Base-by-base conservation (phyloP, 2,888 invertebrate species). In the Rhamphomyia laevipes region DNA sequence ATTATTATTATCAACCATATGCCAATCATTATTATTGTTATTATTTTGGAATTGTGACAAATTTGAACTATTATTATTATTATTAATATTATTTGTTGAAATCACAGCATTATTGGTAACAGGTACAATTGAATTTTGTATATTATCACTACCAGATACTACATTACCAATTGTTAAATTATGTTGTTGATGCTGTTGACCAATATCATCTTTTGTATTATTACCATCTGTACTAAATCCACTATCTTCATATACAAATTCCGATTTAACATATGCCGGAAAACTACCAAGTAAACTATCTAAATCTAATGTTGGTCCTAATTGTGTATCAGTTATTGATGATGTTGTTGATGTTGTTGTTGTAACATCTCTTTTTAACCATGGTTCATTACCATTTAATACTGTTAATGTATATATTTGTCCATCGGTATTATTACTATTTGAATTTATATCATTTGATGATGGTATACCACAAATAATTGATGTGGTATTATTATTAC, bases 11-110 rank as follows among this genome's bases (percentile, higher is more conserved):
- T 86, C 81, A 49, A 82, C 81, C 64, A 84, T 76, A 65, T 84
- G 85, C 84, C 86, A 86, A 66, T 87, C 86, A 67, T 87, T 86
- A 67, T 86, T 86, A 64, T 87, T 86, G 67, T 86, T 86, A 64
- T 86, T 86, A 61, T 84, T 81, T 64, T 69, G 68, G 50, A 68
- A 69, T 50, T 68, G 68, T n/a, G 67, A 79, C 77, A 69, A 75
- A 76, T 77, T 76, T 73, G 66, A 65, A 42, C 60, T 63, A 48
- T 51, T 52, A 49, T 63, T 56, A 52, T 53, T 49, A 53, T 51
- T 52, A 49, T 63, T 56, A 52, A 51, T 49, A 53, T 51, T 57
- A 38, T 55, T 54, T 43, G 56, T 54, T 47, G 57, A 38, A 15
- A 49, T 27, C 33, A 27, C 23, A 27, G 23, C 23, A 27, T 27